phyloP scores from a whole-genome alignment of 2,797 vertebrate species.

The Argentina silus region DNA sequence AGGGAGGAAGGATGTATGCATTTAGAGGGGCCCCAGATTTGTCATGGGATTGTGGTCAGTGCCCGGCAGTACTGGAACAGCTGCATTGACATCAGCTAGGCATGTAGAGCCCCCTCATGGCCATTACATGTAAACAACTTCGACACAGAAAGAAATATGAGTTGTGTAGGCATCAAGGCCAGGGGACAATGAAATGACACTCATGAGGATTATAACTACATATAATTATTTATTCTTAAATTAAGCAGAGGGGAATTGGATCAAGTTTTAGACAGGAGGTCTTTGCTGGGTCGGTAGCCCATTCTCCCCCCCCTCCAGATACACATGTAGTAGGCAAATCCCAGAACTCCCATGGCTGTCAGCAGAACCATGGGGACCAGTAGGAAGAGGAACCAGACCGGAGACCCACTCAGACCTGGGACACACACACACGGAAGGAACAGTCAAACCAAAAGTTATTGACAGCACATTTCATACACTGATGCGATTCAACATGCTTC shows the following conservation, averaged over 20 bases:
- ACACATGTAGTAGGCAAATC: conserved; percentile 72
- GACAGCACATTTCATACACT: too few relatives aligned
- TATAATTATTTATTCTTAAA: not conserved
- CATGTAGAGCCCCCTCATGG: conserved; percentile 36
- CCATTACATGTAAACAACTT: not conserved
- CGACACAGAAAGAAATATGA: not conserved
- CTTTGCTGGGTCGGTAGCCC: conserved; percentile 64
- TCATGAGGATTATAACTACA: too few relatives aligned
- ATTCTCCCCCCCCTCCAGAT: conserved; percentile 76
- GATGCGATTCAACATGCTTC: too few relatives aligned
- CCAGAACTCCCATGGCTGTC: conserved; percentile 46
- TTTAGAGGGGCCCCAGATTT: too few relatives aligned
- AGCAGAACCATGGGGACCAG: conserved; percentile 51
- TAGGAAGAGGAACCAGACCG: conserved; percentile 60
- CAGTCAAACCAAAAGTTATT: not conserved
- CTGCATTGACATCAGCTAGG: not conserved
- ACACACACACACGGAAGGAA: not conserved
- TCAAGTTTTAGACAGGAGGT: conserved; percentile 44
- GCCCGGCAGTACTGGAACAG: too few relatives aligned
- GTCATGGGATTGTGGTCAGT: too few relatives aligned
- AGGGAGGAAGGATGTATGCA: too few relatives aligned
- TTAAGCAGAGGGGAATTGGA: not conserved
- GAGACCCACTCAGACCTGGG: conserved; percentile 1
- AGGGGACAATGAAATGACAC: not conserved
- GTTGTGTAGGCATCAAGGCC: not conserved